A percentile compares a stretch with the other conserved stretches of the same genome.
Evolutionary conservation across 2,797 vertebrate genomes (phyloP).

Genomic region (Clarias pachynema): DNA sequence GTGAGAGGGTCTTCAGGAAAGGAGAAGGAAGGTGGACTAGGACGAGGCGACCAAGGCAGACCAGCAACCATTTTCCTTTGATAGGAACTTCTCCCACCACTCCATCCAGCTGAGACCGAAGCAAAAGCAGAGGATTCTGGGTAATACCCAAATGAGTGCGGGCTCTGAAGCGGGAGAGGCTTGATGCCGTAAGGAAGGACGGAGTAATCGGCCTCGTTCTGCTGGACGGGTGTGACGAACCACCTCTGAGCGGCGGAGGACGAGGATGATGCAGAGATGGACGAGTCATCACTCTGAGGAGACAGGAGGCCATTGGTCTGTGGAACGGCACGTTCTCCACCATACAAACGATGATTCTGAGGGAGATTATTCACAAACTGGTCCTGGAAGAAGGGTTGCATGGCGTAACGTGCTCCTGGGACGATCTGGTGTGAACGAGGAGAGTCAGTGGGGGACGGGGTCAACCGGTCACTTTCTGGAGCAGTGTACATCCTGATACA

Average conservation of each 20-base stretch:
- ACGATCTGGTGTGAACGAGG: conserved; percentile 98
- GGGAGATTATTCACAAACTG: conserved; percentile 98
- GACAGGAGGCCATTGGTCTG: conserved; percentile 94
- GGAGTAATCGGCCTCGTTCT: conserved; percentile 92
- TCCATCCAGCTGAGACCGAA: conserved; percentile 91
- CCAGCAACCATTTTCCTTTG: conserved; percentile 92
- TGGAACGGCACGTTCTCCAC: conserved; percentile 90
- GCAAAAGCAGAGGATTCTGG: conserved; percentile 90
- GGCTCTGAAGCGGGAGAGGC: conserved; percentile 91
- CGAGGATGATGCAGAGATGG: conserved; percentile 72
- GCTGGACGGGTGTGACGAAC: conserved; percentile 93
- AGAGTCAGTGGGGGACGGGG: conserved; percentile 97
- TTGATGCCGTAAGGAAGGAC: conserved; percentile 94
- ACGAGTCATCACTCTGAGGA: conserved; percentile 88
- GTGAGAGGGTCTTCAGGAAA: conserved; percentile 89
- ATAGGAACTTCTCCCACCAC: conserved; percentile 86
- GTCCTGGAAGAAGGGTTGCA: conserved; percentile 98
- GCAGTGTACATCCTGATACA: conserved; percentile 76
- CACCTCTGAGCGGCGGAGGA: conserved; percentile 86
- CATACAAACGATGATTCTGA: conserved; percentile 92
- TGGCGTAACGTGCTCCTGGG: conserved; percentile 90
- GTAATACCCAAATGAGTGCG: conserved; percentile 93
- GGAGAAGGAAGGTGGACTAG: conserved; percentile 87
- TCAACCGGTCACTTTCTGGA: conserved; percentile 96
- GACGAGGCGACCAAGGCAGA: conserved; percentile 92